Evolutionary conservation across 2,113 vertebrate species (phyloP), one percentile per base, ranked within the genome.

Genomic region (Prunella himalayana): DNA sequence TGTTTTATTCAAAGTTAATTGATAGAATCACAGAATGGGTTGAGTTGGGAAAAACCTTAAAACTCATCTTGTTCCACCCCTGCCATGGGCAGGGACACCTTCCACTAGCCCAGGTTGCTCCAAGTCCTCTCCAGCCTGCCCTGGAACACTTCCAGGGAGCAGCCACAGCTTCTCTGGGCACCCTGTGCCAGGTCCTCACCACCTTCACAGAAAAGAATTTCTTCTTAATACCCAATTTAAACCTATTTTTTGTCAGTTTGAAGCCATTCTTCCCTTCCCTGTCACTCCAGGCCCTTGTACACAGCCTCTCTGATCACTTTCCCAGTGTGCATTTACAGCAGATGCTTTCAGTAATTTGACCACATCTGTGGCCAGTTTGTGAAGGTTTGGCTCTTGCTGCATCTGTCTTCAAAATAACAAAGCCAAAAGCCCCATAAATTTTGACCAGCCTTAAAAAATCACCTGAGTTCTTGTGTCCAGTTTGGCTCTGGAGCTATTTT

Each of bases 71-170:
- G 2, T 82, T 27, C 25, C 16, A 47, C 7, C 3, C 9, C 8
- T 88, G 49, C 49, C 42, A 8, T 11, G 25, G 35, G 10, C 59
- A 50, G 42, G 11, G 18, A 44, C 50, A 57, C 14, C 15, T 90
- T 41, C 21, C 63, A 35, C 41, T 18, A 3, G 1, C 11, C 30
- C 63, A 69, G 25, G 41, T 1, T 47, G 21, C 41, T 76, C 79
- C 70, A 75, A 47, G 24, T 7, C 24, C n/a, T 0, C 0, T 75
- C 24, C 54, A 61, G 0, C 4, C 31, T 20, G 41, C 10, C 10
- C 41, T 82, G 4, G 71, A 4, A 20, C 15, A 33, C 18, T 70
- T 24, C n/a, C 31, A 54, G 54, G 70, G 54, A 17, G 70, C 41
- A 56, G 47, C 31, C 47, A 63, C 47, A 70, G 54, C 49, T 83